Evolutionary conservation across 2,888 invertebrate species (phyloP), one percentile per base, ranked within the genome.

Genomic region (Acronicta leporina): DNA sequence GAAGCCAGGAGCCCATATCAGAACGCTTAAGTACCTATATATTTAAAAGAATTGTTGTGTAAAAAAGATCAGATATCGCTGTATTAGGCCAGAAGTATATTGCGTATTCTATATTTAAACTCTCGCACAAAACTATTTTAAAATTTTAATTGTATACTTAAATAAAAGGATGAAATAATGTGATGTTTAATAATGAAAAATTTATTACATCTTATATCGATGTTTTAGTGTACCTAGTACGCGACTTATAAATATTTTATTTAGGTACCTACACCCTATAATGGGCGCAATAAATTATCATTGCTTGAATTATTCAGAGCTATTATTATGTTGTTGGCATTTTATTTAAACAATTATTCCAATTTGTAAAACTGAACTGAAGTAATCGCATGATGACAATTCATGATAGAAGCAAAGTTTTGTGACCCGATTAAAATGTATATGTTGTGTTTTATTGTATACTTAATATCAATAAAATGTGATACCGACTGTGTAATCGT

Each of bases 401-500:
- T 20, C 4, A 20, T 20, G 20, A 20, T 20, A 20, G 20, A 20
- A 20, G 20, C 86, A 83, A 81, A 81, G 80, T 84, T 89, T 88
- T 87, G 87, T 91, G 91, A 90, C 88, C 87, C 87, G 88, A 87
- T 90, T 87, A 89, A 89, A 87, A 88, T 90, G 88, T 90, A 92
- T 92, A 90, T 92, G n/a, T n/a, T 91, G 91, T 92, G 92, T 92
- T 92, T 90, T 87, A 87, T 87, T 90, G 85, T 84, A 80, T 75
- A n/a, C n/a, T 27, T 27, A 70, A 88, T 90, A 89, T 89, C 80
- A 92, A 92, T 92, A 91, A 93, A 93, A 92, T 93, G 93, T 93
- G 92, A 93, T 94, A 94, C 88, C 88, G 85, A 91, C 73, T 74
- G 77, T 77, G 58, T 68, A 70, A 68, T 73, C 64, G 58, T 80